phyloP scores from a whole-genome alignment of 2,797 vertebrate genomes.

The Manis crassicaudata region DNA sequence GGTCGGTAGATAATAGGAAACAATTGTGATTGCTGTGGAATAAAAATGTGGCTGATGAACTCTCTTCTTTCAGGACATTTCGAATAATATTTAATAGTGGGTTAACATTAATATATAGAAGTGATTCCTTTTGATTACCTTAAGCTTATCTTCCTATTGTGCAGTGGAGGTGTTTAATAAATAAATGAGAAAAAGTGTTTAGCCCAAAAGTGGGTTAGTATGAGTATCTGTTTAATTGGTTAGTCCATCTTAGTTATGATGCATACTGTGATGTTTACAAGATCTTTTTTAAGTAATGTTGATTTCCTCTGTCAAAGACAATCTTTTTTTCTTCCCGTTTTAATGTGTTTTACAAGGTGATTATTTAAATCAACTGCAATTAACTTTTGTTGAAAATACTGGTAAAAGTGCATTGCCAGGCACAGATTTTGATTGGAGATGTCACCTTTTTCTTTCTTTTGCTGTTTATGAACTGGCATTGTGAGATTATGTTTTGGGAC shows the following conservation, averaged over 20 bases:
- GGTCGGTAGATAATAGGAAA: neutral
- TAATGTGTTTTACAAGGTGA: neutral
- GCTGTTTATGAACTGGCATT: neutral
- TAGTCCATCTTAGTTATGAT: slow-evolving; percentile 1
- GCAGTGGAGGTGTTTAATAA: neutral
- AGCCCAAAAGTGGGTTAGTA: neutral
- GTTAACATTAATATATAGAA: neutral
- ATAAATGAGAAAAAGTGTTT: neutral
- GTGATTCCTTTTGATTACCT: neutral
- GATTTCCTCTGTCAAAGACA: neutral
- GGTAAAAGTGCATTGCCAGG: neutral
- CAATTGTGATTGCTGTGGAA: neutral
- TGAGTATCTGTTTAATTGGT: neutral
- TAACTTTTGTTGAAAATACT: neutral
- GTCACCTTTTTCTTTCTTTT: neutral
- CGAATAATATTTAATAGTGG: neutral
- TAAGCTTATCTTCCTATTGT: neutral
- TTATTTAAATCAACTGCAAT: neutral
- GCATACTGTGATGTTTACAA: neutral
- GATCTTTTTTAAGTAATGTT: neutral
- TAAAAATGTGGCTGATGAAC: neutral
- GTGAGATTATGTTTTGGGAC: neutral
- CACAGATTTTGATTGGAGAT: slow-evolving; percentile 8
- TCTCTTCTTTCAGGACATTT: neutral
- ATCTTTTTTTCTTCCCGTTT: neutral